Conservation (phyloP, 2,797 vertebrate genomes). For the Eremophila alpestris region DNA sequence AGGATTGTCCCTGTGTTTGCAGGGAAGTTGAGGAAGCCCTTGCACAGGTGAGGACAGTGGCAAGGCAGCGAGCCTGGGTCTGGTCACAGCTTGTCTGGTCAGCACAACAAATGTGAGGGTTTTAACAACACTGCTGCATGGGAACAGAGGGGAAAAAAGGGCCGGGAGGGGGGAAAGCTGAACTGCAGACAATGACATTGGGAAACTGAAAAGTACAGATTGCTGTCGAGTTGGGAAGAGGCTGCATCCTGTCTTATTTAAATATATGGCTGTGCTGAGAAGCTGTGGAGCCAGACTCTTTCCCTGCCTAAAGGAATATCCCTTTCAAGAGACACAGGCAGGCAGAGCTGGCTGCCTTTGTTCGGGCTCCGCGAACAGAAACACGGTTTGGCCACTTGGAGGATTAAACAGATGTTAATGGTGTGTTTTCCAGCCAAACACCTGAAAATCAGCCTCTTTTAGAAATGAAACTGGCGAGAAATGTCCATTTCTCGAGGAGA, state of each 20-base stretch:
- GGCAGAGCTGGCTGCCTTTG: neutral
- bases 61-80: neutral
- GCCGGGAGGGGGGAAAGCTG: rapidly evolving
- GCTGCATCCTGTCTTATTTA: neutral
- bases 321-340: neutral
- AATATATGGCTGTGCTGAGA: neutral
- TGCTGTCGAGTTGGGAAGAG: neutral
- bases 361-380: neutral
- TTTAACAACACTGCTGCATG: neutral
- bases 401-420: neutral
- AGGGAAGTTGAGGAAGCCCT: neutral
- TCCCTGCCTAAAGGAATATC: neutral
- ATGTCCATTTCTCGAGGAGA: neutral
- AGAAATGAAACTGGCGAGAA: neutral
- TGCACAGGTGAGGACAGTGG: neutral
- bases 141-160: rapidly evolving
- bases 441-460: neutral
- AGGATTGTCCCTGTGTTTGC: neutral
- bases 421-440: neutral
- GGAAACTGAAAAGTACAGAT: neutral
- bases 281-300: neutral
- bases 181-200: neutral
- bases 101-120: neutral
- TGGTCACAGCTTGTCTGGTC: neutral
- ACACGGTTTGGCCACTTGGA: neutral